Evolutionary conservation across 2,888 invertebrate genomes (phyloP), one percentile per base, ranked within the genome.

Genomic region (Drosophila nr. perissopoda): DNA sequence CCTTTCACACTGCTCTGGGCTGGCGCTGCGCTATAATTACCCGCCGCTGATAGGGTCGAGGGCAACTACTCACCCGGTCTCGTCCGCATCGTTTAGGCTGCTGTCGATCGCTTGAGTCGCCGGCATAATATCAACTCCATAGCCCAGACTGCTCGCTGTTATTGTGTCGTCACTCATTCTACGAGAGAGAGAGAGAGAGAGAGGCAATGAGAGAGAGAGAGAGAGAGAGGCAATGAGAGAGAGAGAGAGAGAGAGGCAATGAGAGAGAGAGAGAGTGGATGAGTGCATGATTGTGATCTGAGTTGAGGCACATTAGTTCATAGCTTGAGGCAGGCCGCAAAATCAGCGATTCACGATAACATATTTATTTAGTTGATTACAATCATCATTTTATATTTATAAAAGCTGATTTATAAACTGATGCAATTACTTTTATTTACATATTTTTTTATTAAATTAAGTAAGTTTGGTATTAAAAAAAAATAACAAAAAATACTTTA

Each of bases 101-200:
- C 13, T 49, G 27, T 31, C 68, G 46, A 6, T 46, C 27, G 73
- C 69, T 31, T 74, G 56, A 16, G 74, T 48, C 59, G 54, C 58
- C 27, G 62, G 34, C 61, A 54, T 49, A 58, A 51, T 53, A 64
- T 79, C 79, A 54, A 53, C 57, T 64, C 57, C 70, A 69, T 63
- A 72, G 38, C 51, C 51, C 34, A 62, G 57, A 64, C 70, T 74
- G 67, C 63, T 74, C 62, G 67, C 54, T 21, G 76, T 81, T 60
- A 78, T 76, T 56, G 78, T 76, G 70, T 76, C 65, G 56, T 81
- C 76, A 84, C 75, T 88, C 91, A 91, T 91, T 66, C 87, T 91
- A 75, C 36, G 76, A 64, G 21, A 48, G 52, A 40, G 8, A 34
- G 27, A 46, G 13, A 34, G 27, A 57, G 72, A 36, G 5, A 53